Evolutionary conservation across 37 sponge, comb jelly and placozoan species (phyloP).

Genomic region (Beroe forskalii): DNA sequence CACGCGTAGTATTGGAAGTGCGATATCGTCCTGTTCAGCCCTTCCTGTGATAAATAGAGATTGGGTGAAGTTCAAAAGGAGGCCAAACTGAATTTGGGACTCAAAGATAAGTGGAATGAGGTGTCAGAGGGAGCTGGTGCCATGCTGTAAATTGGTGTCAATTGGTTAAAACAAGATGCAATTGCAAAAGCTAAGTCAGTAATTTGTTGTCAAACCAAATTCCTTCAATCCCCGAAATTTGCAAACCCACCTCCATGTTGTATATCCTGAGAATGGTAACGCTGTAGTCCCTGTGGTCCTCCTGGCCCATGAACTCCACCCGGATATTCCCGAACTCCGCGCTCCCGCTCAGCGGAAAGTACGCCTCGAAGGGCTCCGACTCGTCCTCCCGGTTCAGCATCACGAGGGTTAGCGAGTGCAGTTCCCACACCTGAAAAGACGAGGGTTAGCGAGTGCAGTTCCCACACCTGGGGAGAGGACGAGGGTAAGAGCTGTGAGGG

Average conservation of each 20-base stretch:
- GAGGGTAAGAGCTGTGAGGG: too few species aligned
- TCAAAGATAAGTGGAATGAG: too few species aligned
- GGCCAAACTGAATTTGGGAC: too few species aligned
- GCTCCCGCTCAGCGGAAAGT: not conserved
- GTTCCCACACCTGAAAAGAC: constrained; percentile 27
- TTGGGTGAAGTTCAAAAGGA: too few species aligned
- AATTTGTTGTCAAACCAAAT: not conserved
- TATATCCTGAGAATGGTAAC: not conserved
- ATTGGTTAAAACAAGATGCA: not conserved
- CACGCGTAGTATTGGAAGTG: constrained; percentile 86
- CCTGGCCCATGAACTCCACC: constrained; percentile 15
- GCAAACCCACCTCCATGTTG: constrained; percentile 1
- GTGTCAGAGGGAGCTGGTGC: too few species aligned
- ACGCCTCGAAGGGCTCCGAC: constrained; percentile 26
- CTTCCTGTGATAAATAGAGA: constrained; percentile 67
- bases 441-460: too few species aligned
- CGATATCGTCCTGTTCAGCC: constrained; percentile 66
- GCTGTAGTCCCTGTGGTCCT: constrained; percentile 33
- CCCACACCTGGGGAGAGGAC: too few species aligned
- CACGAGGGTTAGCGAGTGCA: not conserved
- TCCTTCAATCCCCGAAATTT: not conserved
- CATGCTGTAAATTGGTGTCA: too few species aligned
- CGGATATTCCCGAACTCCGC: constrained; percentile 29
- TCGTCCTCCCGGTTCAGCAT: constrained; percentile 40
- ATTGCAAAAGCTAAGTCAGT: not conserved